phyloP scores from a whole-genome alignment of 2,113 vertebrate species.

The Indicator indicator region DNA sequence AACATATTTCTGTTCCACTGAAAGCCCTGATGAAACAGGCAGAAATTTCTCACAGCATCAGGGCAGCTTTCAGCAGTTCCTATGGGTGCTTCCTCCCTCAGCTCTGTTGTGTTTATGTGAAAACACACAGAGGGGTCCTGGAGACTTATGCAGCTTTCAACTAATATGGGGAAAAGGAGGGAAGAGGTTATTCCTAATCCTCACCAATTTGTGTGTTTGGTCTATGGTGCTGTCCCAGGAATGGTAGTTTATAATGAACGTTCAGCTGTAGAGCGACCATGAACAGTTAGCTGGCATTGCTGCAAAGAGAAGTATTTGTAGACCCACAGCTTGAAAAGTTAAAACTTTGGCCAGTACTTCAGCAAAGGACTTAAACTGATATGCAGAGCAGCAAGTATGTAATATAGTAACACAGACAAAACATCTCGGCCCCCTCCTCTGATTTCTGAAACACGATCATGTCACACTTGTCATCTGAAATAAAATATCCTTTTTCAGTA shows the following conservation, averaged over 20 bases:
- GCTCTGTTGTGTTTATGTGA: not conserved
- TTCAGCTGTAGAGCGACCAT: not conserved
- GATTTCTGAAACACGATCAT: not conserved
- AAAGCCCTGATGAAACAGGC: not conserved
- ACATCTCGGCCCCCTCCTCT: accelerated
- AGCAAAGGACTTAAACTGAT: not conserved
- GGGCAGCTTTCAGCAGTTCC: not conserved
- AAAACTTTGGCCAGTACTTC: not conserved
- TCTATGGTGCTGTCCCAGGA: not conserved
- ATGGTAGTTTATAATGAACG: not conserved
- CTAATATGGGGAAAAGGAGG: not conserved
- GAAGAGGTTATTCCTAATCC: not conserved
- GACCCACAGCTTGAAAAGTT: not conserved
- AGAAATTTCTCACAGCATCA: not conserved
- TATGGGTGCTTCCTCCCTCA: not conserved
- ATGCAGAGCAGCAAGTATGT: not conserved
- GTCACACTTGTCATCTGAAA: not conserved
- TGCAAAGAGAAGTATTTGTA: not conserved
- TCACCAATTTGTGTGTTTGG: not conserved
- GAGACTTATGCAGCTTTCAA: not conserved
- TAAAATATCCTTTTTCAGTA: not conserved
- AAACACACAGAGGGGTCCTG: not conserved
- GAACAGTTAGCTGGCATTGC: not conserved
- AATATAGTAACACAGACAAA: not conserved
- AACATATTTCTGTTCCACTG: not conserved